Evolutionary conservation across 2,113 vertebrate genomes (phyloP), one percentile per base, ranked within the genome.

Genomic region (Tragulus kanchil): DNA sequence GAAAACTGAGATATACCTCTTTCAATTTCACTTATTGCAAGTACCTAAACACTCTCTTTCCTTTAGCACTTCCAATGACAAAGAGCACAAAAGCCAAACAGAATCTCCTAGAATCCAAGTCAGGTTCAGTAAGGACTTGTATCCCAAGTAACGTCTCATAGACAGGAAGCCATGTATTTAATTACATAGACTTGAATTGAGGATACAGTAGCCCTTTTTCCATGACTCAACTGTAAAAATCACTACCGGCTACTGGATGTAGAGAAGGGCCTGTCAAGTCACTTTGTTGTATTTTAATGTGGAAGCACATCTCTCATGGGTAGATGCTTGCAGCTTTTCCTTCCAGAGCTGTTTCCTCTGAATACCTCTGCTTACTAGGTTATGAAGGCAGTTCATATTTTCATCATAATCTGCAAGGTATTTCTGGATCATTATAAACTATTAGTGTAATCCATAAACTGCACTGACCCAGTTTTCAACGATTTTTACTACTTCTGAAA

Each of bases 341-440:
- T 87, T 94, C 54, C 59, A 45, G 28, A 56, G 36, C 3, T 3
- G 9, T 85, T 75, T 83, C 50, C 50, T 79, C 67, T 89, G 85
- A 91, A 56, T 69, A 73, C 3, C 16, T 88, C 75, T 54, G 31
- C 83, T 94, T 58, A 7, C 21, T 16, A 56, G 65, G 84, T 25
- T 91, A 28, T 77, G 28, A 96, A 84, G 28, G 7, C 78, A 17
- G 28, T 8, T 28, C 50, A 59, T 15, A 71, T 86, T 85, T 52
- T 89, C 45, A 79, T 65, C 36, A 94, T 9, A 82, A 67, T 17
- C n/a, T 62, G 0, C 15, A 52, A 78, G 23, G 54, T 59, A 84
- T 91, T 88, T 95, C 85, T 95, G 79, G 48, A 75, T 87, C 84
- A 81, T 56, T 69, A 19, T 56, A 94, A 91, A 91, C 67, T 50